These are phyloP conservation scores for Blastobasis adustella DNA, from an alignment of 2,888 invertebrate species.

Conservation along the genomic window DNA sequence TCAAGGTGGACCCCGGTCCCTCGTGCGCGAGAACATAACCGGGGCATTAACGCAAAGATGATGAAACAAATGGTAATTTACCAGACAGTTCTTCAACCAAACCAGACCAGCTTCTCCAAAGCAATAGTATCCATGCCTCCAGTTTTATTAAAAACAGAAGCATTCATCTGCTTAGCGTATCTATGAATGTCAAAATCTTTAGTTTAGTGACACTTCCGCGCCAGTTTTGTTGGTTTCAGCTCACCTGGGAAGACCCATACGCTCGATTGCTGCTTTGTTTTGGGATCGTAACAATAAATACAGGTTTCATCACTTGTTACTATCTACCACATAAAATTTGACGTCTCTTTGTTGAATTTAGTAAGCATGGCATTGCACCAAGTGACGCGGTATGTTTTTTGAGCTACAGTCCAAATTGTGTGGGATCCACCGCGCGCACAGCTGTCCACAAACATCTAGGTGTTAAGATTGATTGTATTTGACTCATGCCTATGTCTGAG, in stretches of 20 bases:
- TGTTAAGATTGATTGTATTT: slow-evolving; percentile 7
- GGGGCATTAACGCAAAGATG: too few species aligned
- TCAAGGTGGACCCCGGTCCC: too few species aligned
- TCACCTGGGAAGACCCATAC: slow-evolving; percentile 1
- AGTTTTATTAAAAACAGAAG: slow-evolving; percentile 4
- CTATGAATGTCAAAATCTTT: too few species aligned
- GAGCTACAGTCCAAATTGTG: slow-evolving; percentile 6
- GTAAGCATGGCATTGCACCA: slow-evolving; percentile 2
- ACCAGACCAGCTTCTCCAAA: too few species aligned
- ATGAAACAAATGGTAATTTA: neutral
- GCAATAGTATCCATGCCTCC: neutral
- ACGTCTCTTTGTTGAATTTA: slow-evolving; percentile 4
- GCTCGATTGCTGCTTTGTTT: slow-evolving; percentile 3
- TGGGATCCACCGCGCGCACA: slow-evolving; percentile 7
- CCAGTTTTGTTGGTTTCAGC: neutral
- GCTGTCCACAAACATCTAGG: slow-evolving; percentile 4
- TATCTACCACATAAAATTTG: slow-evolving; percentile 2
- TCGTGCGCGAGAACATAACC: too few species aligned
- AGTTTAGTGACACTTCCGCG: too few species aligned
- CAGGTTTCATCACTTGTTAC: slow-evolving; percentile 3
- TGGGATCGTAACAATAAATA: slow-evolving; percentile 1
- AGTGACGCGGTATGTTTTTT: slow-evolving; percentile 8
- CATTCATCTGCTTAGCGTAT: slow-evolving; percentile 3
- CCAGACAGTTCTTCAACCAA: too few species aligned
- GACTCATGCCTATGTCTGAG: slow-evolving; percentile 8